Evolutionary conservation across 2,888 invertebrate genomes (phyloP).

Genomic region (Muscina levida): DNA sequence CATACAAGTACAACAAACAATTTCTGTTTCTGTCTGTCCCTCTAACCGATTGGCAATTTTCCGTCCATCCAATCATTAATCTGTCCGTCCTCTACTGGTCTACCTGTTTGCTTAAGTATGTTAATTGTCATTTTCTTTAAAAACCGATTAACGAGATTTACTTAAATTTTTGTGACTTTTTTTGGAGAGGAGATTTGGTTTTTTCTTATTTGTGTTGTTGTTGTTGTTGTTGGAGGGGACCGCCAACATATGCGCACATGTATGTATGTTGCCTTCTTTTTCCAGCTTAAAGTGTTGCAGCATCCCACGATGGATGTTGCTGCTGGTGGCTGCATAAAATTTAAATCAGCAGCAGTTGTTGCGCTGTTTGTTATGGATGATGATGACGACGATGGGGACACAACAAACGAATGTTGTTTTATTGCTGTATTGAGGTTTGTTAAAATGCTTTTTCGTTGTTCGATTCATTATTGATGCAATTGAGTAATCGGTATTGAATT

Average conservation of each 20-base stretch:
- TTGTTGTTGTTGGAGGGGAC: no score
- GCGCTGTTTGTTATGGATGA: slow-evolving; percentile 34
- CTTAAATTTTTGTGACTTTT: slow-evolving; percentile 27
- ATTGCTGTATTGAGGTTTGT: neutral
- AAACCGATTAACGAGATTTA: slow-evolving; percentile 60
- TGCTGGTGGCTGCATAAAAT: neutral
- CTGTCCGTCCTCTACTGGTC: slow-evolving; percentile 3
- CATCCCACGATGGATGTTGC: slow-evolving; percentile 53
- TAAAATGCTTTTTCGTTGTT: neutral
- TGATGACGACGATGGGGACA: no score
- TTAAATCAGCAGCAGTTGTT: slow-evolving; percentile 28
- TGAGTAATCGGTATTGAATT: slow-evolving; percentile 58
- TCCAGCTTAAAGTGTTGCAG: slow-evolving; percentile 47
- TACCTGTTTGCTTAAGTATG: slow-evolving; percentile 63
- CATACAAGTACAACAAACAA: slow-evolving; percentile 8
- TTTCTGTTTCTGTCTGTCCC: neutral
- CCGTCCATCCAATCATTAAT: slow-evolving; percentile 14
- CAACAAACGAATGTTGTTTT: slow-evolving; percentile 26
- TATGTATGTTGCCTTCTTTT: slow-evolving; percentile 39
- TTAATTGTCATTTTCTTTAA: slow-evolving; percentile 65
- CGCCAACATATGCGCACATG: neutral
- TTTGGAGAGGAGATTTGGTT: slow-evolving; percentile 5
- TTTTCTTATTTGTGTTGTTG: no score
- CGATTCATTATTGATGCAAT: slow-evolving; percentile 49
- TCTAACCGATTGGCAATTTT: slow-evolving; percentile 6